Evolutionary conservation across 2,113 vertebrate genomes (phyloP).

Genomic region (Sula dactylatra): DNA sequence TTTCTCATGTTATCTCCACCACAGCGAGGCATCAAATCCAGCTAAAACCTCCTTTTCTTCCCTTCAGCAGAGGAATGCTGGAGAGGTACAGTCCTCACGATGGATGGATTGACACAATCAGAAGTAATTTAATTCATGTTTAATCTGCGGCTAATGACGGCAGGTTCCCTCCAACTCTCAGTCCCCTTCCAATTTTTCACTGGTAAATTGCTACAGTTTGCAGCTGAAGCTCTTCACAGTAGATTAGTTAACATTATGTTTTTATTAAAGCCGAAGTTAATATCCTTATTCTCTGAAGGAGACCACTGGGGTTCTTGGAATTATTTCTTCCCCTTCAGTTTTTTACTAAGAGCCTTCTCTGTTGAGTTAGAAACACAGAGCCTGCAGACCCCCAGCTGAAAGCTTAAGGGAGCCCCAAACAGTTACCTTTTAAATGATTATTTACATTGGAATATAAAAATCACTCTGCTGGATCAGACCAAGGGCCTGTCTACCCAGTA

Average conservation of each 20-base stretch:
- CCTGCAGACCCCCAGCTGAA: slow-evolving; percentile 43
- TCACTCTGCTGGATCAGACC: slow-evolving; percentile 7
- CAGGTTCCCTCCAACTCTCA: slow-evolving; percentile 33
- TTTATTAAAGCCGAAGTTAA: slow-evolving; percentile 67
- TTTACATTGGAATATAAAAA: slow-evolving; percentile 56
- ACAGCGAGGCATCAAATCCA: neutral
- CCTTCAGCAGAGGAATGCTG: neutral
- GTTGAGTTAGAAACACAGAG: neutral
- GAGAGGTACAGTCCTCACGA: neutral
- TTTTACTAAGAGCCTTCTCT: slow-evolving; percentile 7
- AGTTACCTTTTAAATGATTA: slow-evolving; percentile 38
- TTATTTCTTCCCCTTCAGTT: neutral
- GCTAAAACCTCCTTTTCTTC: neutral
- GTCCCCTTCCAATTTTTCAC: slow-evolving; percentile 40
- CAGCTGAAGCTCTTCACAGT: slow-evolving; percentile 56
- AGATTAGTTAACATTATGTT: slow-evolving; percentile 67
- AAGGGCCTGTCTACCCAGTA: neutral
- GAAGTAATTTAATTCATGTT: slow-evolving; percentile 56
- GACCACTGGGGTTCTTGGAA: slow-evolving; percentile 47
- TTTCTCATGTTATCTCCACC: neutral
- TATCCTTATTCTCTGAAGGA: slow-evolving; percentile 62
- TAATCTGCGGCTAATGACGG: slow-evolving; percentile 62
- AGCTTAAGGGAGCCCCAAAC: slow-evolving; percentile 51
- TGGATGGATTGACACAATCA: slow-evolving; percentile 36
- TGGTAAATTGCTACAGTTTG: slow-evolving; percentile 22